Conservation (phyloP, 2,888 invertebrate genomes). For the Thyatira batis region DNA sequence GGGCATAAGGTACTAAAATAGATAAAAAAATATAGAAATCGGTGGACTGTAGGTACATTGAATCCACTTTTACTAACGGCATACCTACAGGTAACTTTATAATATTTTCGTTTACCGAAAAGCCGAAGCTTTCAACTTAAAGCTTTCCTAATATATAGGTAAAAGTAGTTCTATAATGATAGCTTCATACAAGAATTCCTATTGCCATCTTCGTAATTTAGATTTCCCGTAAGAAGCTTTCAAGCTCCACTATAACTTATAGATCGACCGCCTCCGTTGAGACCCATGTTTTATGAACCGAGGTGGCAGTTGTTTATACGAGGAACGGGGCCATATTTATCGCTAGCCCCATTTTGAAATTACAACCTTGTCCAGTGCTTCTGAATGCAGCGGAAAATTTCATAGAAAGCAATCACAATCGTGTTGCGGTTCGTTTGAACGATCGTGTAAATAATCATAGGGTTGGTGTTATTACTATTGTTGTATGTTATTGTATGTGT, state of each 20-base stretch:
- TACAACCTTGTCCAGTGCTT: constrained; percentile 30
- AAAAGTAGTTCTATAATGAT: neutral
- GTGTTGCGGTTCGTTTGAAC: constrained; percentile 41
- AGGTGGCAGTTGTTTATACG: constrained; percentile 3
- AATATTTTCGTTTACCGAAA: no score
- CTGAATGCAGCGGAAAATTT: constrained; percentile 28
- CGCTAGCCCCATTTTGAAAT: constrained; percentile 23
- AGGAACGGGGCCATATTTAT: constrained; percentile 1
- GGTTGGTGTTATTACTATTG: constrained; percentile 47
- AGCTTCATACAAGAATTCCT: neutral
- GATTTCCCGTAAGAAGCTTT: neutral
- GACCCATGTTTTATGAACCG: neutral
- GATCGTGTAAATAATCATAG: constrained; percentile 50
- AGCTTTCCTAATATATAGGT: neutral
- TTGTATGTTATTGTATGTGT: constrained; percentile 52
- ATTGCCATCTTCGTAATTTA: neutral
- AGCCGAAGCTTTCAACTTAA: no score
- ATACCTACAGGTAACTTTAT: no score
- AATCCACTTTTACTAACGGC: no score
- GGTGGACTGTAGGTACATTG: no score
- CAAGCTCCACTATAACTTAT: neutral
- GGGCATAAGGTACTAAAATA: no score
- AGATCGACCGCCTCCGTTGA: neutral
- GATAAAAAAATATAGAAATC: no score
- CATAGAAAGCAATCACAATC: constrained; percentile 45